These are phyloP conservation scores for Dermatophagoides farinae DNA, from an alignment of 1,140 invertebrate species.

Conservation along the genomic window DNA sequence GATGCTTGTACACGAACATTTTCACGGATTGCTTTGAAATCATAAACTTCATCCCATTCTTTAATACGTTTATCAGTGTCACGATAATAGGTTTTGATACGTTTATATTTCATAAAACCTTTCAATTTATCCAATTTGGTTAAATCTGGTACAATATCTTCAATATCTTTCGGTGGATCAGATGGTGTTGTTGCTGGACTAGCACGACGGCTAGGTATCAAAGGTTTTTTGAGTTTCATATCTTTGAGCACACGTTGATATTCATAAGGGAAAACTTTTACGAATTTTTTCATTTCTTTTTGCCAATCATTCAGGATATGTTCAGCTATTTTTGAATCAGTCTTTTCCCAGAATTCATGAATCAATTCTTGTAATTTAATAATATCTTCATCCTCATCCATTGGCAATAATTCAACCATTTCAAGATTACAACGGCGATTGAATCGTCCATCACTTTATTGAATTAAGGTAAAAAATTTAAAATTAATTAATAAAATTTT, in stretches of 20 bases:
- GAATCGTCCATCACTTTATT: conserved; percentile 20
- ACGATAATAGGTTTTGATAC: conserved; percentile 65
- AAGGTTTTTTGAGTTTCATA: conserved; percentile 30
- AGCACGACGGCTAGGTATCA: conserved; percentile 18
- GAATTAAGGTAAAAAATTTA: conserved; percentile 10
- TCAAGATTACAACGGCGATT: conserved; percentile 64
- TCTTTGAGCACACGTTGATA: conserved; percentile 74
- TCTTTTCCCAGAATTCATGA: conserved; percentile 68
- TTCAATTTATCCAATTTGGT: conserved; percentile 45
- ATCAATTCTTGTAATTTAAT: conserved; percentile 54
- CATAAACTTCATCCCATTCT: conserved; percentile 94
- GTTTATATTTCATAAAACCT: conserved; percentile 87
- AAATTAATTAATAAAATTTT: too few species aligned
- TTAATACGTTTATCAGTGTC: conserved; percentile 55
- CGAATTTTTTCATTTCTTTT: conserved; percentile 39
- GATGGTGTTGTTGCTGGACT: conserved; percentile 20
- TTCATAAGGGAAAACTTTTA: conserved; percentile 92
- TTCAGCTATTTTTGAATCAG: conserved; percentile 63
- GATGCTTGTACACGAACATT: conserved; percentile 64
- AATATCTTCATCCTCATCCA: conserved; percentile 58
- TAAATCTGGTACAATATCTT: conserved; percentile 54
- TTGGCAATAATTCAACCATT: conserved; percentile 63
- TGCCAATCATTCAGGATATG: conserved; percentile 64
- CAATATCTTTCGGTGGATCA: conserved; percentile 45
- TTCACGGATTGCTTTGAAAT: conserved; percentile 60